Percentiles rank a stretch among this genome's conserved stretches.
Evolutionary conservation across 2,113 vertebrate species (phyloP).

Genomic region (Dasypus novemcinctus): DNA sequence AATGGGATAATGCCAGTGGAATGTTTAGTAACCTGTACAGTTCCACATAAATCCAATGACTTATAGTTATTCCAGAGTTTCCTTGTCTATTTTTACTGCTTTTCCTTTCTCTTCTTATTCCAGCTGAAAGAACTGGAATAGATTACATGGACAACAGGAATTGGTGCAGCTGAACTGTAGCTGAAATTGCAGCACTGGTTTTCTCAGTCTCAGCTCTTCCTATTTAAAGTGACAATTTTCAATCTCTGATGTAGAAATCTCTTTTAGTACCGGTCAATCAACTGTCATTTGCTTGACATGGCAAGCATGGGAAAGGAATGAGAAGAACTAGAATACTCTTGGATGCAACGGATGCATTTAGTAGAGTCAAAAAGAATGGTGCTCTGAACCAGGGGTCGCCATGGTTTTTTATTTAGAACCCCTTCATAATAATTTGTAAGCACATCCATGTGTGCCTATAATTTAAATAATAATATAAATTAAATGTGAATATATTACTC

Average conservation of each 20-base stretch:
- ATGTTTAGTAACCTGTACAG: not conserved
- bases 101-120: not conserved
- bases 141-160: not conserved
- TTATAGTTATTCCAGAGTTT: not conserved
- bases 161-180: not conserved
- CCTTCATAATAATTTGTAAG: not conserved
- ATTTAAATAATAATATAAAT: not conserved
- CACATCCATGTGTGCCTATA: not conserved
- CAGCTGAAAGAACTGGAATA: not conserved
- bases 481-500: accelerated
- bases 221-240: not conserved
- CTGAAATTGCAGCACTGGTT: not conserved
- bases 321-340: not conserved
- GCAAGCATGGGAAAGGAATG: not conserved
- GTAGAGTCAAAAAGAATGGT: too few species aligned
- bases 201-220: not conserved
- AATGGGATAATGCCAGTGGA: not conserved
- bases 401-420: not conserved
- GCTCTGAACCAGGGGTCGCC: not conserved
- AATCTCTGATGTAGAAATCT: not conserved
- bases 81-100: not conserved
- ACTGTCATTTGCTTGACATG: not conserved
- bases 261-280: not conserved
- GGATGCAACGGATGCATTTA: not conserved
- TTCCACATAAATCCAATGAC: not conserved